A percentile compares a stretch with the other conserved stretches of the same genome.
These are phyloP conservation scores for Orthosia gothica DNA, from an alignment of 2,888 invertebrate genomes.

Conservation along the genomic window DNA sequence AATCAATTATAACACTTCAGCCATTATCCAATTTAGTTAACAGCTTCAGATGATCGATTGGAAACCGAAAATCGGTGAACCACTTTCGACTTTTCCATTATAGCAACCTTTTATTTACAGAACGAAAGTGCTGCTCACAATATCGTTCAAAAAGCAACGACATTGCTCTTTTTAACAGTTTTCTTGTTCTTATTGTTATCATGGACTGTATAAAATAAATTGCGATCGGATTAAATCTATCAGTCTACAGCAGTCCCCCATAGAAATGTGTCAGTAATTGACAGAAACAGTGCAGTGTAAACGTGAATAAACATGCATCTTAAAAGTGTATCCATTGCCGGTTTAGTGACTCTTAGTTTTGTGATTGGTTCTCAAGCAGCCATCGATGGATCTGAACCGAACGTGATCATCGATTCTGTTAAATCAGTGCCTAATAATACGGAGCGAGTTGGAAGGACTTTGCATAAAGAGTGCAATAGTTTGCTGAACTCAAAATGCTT, in stretches of 20 bases:
- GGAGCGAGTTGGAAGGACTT: conserved; percentile 81
- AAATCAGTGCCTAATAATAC: conserved; percentile 71
- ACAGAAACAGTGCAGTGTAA: conserved; percentile 74
- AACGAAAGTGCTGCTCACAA: conserved; percentile 84
- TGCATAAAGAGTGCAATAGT: conserved; percentile 86
- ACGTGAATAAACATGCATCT: conserved; percentile 77
- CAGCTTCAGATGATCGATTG: conserved; percentile 65
- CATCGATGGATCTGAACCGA: conserved; percentile 81
- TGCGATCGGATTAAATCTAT: conserved; percentile 72
- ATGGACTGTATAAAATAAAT: conserved; percentile 86
- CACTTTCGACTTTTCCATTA: conserved; percentile 79
- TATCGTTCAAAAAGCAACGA: conserved; percentile 73
- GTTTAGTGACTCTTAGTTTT: conserved; percentile 76
- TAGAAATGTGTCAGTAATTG: conserved; percentile 79
- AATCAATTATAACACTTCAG: conserved; percentile 26
- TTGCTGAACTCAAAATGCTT: conserved; percentile 93
- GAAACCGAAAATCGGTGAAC: conserved; percentile 66
- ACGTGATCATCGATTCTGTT: conserved; percentile 70
- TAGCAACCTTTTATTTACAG: conserved; percentile 70
- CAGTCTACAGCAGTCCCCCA: conserved; percentile 78
- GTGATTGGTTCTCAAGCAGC: conserved; percentile 73
- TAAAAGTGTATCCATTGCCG: conserved; percentile 74
- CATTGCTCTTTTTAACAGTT: conserved; percentile 80
- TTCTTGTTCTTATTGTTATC: conserved; percentile 78
- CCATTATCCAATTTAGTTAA: conserved; percentile 59